Percentiles rank a stretch among this genome's conserved stretches.
phyloP scores from a whole-genome alignment of 2,113 vertebrate species.

The Aepyceros melampus region DNA sequence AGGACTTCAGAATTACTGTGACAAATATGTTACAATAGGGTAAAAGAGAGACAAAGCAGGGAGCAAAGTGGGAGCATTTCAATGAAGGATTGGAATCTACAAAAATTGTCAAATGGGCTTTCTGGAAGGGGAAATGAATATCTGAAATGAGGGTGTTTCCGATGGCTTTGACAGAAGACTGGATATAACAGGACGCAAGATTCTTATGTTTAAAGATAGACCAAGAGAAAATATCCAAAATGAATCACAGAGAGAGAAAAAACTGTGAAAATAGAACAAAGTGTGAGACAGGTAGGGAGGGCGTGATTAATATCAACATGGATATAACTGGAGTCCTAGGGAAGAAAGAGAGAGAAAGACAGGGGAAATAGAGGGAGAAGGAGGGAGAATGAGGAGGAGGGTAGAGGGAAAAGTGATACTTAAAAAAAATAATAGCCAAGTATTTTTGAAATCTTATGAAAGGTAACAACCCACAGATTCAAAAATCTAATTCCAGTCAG shows the following conservation, averaged over 20 bases:
- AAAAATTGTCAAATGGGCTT: background rate
- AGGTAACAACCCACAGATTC: background rate
- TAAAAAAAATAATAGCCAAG: background rate
- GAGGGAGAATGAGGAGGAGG: accelerated
- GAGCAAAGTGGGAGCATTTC: background rate
- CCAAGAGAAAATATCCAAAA: background rate
- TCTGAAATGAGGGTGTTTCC: background rate
- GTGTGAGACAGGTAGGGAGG: accelerated
- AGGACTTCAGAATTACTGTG: background rate
- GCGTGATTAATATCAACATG: accelerated
- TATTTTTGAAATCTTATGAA: background rate
- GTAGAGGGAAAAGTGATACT: accelerated
- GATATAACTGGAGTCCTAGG: accelerated
- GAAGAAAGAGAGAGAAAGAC: accelerated
- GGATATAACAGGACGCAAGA: background rate
- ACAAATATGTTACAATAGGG: background rate
- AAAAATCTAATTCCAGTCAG: background rate
- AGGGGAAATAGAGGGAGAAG: background rate
- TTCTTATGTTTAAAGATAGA: background rate
- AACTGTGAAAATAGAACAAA: background rate
- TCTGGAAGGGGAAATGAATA: background rate
- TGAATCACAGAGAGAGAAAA: background rate
- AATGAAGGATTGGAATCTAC: background rate
- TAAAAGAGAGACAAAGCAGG: background rate
- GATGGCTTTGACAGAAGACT: background rate